Percentiles rank a stretch among this genome's conserved stretches.
Evolutionary conservation across 2,113 vertebrate species (phyloP).

Genomic region (Isurus oxyrinchus): DNA sequence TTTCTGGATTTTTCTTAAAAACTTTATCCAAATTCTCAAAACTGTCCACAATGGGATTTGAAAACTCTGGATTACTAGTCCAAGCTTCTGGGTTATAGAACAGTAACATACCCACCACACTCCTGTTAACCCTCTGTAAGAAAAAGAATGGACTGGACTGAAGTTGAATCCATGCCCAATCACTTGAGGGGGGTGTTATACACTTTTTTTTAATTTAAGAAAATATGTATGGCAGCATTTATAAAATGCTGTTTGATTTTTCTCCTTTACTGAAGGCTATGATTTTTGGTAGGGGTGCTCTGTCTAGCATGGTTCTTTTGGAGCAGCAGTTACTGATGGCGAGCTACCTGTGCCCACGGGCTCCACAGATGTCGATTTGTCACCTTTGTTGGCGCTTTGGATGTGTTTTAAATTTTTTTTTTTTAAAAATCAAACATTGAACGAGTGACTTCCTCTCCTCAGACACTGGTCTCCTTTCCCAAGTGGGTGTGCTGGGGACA

Average conservation of each 20-base stretch:
- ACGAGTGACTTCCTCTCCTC: slow-evolving; percentile 33
- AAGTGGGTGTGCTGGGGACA: slow-evolving; percentile 31
- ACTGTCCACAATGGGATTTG: background rate
- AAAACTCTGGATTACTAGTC: background rate
- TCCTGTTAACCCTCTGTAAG: background rate
- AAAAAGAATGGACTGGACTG: background rate
- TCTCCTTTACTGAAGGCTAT: background rate
- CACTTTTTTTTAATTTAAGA: background rate
- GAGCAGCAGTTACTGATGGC: background rate
- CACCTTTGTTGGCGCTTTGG: background rate
- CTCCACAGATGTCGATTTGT: background rate
- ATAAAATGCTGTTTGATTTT: background rate
- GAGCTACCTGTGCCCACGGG: background rate
- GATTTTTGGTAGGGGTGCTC: background rate
- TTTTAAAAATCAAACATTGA: background rate
- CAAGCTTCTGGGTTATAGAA: background rate
- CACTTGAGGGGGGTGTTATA: background rate
- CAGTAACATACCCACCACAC: background rate
- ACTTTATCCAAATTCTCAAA: background rate
- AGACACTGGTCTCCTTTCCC: slow-evolving; percentile 31
- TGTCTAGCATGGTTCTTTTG: background rate
- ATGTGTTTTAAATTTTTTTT: background rate
- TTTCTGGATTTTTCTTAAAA: background rate
- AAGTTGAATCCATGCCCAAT: background rate
- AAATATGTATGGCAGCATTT: background rate